Conservation (phyloP, 2,113 vertebrate genomes). For the Tragelaphus strepsiceros region DNA sequence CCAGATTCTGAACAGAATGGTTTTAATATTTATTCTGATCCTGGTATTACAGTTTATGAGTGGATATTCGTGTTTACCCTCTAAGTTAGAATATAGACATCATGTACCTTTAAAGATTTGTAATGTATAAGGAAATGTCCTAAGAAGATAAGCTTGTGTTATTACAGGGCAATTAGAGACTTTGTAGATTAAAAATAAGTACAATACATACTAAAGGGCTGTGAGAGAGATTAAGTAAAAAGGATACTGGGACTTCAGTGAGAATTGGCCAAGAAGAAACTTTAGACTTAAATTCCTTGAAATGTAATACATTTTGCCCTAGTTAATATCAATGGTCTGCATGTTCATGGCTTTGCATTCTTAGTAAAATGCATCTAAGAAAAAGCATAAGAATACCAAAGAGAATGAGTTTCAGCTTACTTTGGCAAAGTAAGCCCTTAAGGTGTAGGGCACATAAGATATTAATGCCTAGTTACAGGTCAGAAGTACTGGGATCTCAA, state of each 20-base stretch:
- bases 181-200: slow-evolving; percentile 65
- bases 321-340: slow-evolving; percentile 17
- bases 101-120: slow-evolving; percentile 31
- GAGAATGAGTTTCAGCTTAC: slow-evolving; percentile 3
- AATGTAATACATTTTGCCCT: slow-evolving; percentile 33
- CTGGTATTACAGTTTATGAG: not conserved
- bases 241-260: slow-evolving; percentile 37
- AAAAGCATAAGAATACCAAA: not conserved
- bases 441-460: not conserved
- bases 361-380: slow-evolving; percentile 47
- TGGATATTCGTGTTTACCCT: not conserved
- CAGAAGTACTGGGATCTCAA: not conserved
- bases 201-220: not conserved
- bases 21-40: slow-evolving; percentile 25
- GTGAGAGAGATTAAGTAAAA: slow-evolving; percentile 47
- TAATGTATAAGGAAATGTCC: slow-evolving; percentile 32
- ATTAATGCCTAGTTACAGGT: not conserved
- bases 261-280: not conserved
- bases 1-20: not conserved
- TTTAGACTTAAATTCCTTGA: slow-evolving; percentile 46
- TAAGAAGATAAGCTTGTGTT: slow-evolving; percentile 33
- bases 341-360: slow-evolving; percentile 28
- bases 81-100: not conserved
- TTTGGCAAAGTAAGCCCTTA: not conserved
- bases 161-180: slow-evolving; percentile 39